Conservation (phyloP, 2,888 invertebrate species). For the Athetis lepigone region DNA sequence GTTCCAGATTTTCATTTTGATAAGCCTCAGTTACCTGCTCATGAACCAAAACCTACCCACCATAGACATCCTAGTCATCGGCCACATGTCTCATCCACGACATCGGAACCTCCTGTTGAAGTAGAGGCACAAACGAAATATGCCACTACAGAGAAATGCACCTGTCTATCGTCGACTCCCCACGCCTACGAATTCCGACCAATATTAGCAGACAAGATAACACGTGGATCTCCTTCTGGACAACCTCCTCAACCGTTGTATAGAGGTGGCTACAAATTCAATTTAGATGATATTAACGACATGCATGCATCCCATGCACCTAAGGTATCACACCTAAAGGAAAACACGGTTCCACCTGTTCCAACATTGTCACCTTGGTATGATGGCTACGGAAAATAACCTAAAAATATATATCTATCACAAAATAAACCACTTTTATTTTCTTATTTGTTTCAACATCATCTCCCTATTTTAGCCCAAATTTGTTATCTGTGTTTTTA, state of each 20-base stretch:
- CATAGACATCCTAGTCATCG: slow-evolving; percentile 11
- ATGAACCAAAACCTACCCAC: background rate
- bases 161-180: background rate
- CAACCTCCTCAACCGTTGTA: slow-evolving; percentile 15
- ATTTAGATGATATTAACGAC: slow-evolving; percentile 59
- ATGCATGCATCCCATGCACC: slow-evolving; percentile 15
- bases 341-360: slow-evolving; percentile 64
- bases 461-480: too few relatives aligned
- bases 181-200: slow-evolving; percentile 4
- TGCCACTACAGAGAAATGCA: slow-evolving; percentile 1
- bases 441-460: slow-evolving; percentile 5
- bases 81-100: background rate
- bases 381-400: slow-evolving; percentile 74
- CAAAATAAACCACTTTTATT: background rate
- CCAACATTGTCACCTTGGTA: slow-evolving; percentile 77
- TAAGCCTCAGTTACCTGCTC: slow-evolving; percentile 14
- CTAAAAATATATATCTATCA: slow-evolving; percentile 3
- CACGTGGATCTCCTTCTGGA: background rate
- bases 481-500: too few relatives aligned
- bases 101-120: slow-evolving; percentile 5
- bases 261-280: slow-evolving; percentile 72
- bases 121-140: slow-evolving; percentile 6
- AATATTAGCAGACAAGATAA: slow-evolving; percentile 5
- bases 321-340: slow-evolving; percentile 23
- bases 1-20: slow-evolving; percentile 21